Evolutionary conservation across 2,113 vertebrate species (phyloP), one percentile per base, ranked within the genome.

Genomic region (Malurus melanocephalus): DNA sequence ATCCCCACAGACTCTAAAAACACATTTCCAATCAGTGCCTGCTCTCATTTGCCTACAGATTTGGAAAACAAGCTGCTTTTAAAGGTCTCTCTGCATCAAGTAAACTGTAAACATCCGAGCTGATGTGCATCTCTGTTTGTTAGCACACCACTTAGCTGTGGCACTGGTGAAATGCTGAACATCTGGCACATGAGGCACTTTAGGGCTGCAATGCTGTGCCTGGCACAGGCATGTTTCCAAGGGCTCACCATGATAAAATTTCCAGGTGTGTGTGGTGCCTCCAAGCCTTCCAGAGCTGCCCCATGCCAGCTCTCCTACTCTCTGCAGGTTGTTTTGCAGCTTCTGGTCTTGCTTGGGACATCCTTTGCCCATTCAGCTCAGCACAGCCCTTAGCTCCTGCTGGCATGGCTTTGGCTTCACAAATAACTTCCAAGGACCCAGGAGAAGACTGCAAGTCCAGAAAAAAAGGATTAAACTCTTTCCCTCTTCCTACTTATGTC

Each of bases 11-110:
- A 82, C n/a, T 82, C 55, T 66, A 69, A 88, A 90, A 90, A 16
- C 51, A 61, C 28, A 60, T 90, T 88, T 75, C 61, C 65, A 78
- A 78, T 85, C 33, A 21, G 10, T 73, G 66, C 27, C 52, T 69
- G 32, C 26, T 81, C 71, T 69, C 27, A 81, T 90, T 74, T 84
- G 88, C 80, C 48, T 88, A n/a, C 51, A 55, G 55, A 81, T 76
- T 81, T 80, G 75, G 62, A 72, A 87, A 91, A 84, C 46, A 90
- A 81, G 74, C 46, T 87, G 71, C 22, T 92, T 91, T 76, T 90
- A 90, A 85, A 88, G 48, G 48, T 79, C 61, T 53, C 16, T 28
- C 73, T 69, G 3, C 35, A 45, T 23, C 33, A 62, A 53, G 21
- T 26, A 75, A 78, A 42, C 59, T 35, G 33, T 40, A 84, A 79